Evolutionary conservation across 2,113 vertebrate species (phyloP).

Genomic region (Verasper variegatus): DNA sequence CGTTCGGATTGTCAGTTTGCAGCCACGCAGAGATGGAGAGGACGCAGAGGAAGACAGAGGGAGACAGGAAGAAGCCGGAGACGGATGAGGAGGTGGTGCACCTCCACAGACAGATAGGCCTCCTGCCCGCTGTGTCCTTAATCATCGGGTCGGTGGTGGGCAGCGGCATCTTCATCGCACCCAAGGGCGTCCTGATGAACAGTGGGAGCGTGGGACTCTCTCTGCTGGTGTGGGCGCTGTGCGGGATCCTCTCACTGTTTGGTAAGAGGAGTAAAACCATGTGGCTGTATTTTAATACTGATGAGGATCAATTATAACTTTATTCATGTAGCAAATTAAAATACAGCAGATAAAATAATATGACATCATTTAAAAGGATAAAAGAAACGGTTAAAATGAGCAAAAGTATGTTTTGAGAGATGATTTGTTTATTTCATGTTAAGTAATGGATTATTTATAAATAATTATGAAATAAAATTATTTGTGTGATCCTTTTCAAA

Average conservation of each 20-base stretch:
- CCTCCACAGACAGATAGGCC: constrained; percentile 81
- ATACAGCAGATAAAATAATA: too few species aligned
- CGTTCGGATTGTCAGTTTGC: background rate
- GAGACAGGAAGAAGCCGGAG: constrained; percentile 11
- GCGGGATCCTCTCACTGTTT: constrained; percentile 87
- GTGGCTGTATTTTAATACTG: too few species aligned
- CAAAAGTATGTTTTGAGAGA: too few species aligned
- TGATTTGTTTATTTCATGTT: too few species aligned
- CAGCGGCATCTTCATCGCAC: constrained; percentile 92
- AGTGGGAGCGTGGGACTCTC: constrained; percentile 88
- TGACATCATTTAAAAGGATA: too few species aligned
- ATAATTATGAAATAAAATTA: too few species aligned
- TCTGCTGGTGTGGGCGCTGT: constrained; percentile 86
- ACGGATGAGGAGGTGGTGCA: constrained; percentile 52
- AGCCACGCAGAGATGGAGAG: background rate
- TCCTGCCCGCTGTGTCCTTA: constrained; percentile 83
- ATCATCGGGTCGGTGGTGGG: constrained; percentile 89
- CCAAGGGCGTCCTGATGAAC: constrained; percentile 89
- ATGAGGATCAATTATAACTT: too few species aligned
- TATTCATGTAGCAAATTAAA: too few species aligned
- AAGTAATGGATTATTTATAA: too few species aligned
- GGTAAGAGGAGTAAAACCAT: constrained; percentile 76
- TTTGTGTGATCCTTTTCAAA: too few species aligned
- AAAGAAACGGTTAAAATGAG: too few species aligned
- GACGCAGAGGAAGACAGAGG: constrained; percentile 9